Base-by-base conservation (phyloP, 2,797 vertebrate species). In the Chelon labrosus region DNA sequence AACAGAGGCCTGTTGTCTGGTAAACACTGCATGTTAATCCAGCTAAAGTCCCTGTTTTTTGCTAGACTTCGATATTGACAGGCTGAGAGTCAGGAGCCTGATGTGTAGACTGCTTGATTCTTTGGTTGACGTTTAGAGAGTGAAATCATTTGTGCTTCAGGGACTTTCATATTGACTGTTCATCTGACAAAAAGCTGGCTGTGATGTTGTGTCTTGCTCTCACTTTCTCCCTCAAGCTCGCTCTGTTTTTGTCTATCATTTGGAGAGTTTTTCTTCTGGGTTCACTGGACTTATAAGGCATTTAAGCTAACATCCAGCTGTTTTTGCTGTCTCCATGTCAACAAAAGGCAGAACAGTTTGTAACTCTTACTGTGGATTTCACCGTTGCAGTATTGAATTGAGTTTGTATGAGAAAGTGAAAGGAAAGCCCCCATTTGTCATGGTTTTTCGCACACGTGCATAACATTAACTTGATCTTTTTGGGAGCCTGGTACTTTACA, bases 1-100 rank as follows among this genome's bases (percentile, higher is more conserved):
- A 85, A 89, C 84, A 82, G 82, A 71, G 68, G 73, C 60, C 85
- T 67, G 78, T 90, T 91, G 85, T 91, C 56, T 84, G 61, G 71
- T 81, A 86, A 82, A 83, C 70, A 76, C 53, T 77, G 75, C 62
- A 25, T 68, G 72, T 66, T 91, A 91, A 93, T 90, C 81, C 85
- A 85, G 65, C 46, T 3, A 65, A 83, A 88, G 31, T 86, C 73
- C 60, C 44, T 56, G 56, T 60, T 60, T 8, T 31, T 75, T 50
- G 38, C 47, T 13, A 62, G 77, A 71, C 72, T 80, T 73, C 35
- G 74, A 61, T 87, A 85, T 87, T 84, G 86, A 89, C 84, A 65
- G 61, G 72, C 65, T 70, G 61, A 60, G 83, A 68, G 74, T 80
- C 86, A 4, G 62, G 51, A 80, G 53, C 82, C 77, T 84, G 84